Base-by-base conservation (phyloP, 2,113 vertebrate genomes). In the Alouatta palliata region DNA sequence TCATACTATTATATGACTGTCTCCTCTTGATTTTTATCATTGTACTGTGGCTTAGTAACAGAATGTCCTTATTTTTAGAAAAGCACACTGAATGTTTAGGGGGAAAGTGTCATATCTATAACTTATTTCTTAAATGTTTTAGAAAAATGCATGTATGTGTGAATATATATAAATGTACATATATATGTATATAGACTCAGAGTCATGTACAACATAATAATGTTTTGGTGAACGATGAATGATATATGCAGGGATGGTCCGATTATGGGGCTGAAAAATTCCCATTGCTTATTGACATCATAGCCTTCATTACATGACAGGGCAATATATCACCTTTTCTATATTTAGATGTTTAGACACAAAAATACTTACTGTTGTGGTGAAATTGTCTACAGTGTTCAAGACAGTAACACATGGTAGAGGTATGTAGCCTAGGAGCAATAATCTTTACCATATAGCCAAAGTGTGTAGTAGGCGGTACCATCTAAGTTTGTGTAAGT, bases 221-320 rank as follows among this genome's bases (percentile, higher is more conserved):
- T 77, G 14, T 32, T 76, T 19, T 76, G 40, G 40, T 76, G 23
- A 27, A 77, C 32, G 43, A 19, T 77, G 8, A 40, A 76, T 13
- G 13, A 25, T 40, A 19, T 32, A 77, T 47, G 45, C 7, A 32
- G 30, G 0, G 1, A 27, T 77, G 2, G 4, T 32, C 43, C 75
- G 27, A 30, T 77, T 47, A 47, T 47, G 43, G 75, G 30, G 14
- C 75, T 47, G 25, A 77, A 77, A 76, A 77, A 47, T 77, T 47
- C 3, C 27, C 43, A 45, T 76, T 27, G 2, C 27, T 43, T 76
- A 30, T 20, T 76, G 75, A 76, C 1, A 8, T 76, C 75, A 32
- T 77, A 32, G 8, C 27, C 27, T 8, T 77, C 43, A 77, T 75
- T 47, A 77, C 2, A 16, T 47, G 27, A 8, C 47, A 47, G 43